Base-by-base conservation (phyloP, 2,797 vertebrate genomes). In the Synaphobranchus kaupii region DNA sequence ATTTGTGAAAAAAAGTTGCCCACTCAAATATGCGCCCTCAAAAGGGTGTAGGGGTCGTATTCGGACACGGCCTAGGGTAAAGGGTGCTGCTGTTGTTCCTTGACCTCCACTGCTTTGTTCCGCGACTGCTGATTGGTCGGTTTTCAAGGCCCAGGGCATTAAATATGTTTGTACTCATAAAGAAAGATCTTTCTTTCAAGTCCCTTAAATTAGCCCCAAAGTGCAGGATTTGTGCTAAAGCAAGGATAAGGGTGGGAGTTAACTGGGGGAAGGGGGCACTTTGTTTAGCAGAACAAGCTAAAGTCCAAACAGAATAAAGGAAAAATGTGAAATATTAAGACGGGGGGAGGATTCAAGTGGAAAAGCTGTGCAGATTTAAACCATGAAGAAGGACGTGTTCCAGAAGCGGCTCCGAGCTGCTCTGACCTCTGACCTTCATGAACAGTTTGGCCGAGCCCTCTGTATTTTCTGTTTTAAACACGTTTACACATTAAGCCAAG, bases 161-260 rank as follows among this genome's bases (percentile, higher is more conserved):
- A 17, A 28, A 78, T 78, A 20, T 20, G 20, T 44, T 13, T 47
- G 4, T 39, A 47, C 4, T 8, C 20, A 47, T 17, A 44, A 80
- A 47, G 7, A 15, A 34, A 44, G 25, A 8, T 47, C 56, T 54
- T 83, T 56, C 47, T 56, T 20, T 83, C n/a, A 50, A 83, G 81
- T 31, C 2, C 28, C 4, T 56, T 15, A 52, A 52, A 54, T 56
- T 2, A 56, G 52, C 48, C 44, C 39, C 47, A 50, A 82, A 56
- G 81, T 83, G 81, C 81, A 83, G 48, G 52, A 52, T 56, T 56
- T 2, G 0, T 82, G 80, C 80, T 82, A n/a, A 82, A 50, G 47
- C 80, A 52, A 82, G 48, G 47, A 54, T 48, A 13, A 28, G 80
- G 80, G 76, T 15, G 8, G 44, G 13, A 1, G 34, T 17, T 6